Evolutionary conservation across 2,888 invertebrate genomes (phyloP).

Genomic region (Phyto melanocephala): DNA sequence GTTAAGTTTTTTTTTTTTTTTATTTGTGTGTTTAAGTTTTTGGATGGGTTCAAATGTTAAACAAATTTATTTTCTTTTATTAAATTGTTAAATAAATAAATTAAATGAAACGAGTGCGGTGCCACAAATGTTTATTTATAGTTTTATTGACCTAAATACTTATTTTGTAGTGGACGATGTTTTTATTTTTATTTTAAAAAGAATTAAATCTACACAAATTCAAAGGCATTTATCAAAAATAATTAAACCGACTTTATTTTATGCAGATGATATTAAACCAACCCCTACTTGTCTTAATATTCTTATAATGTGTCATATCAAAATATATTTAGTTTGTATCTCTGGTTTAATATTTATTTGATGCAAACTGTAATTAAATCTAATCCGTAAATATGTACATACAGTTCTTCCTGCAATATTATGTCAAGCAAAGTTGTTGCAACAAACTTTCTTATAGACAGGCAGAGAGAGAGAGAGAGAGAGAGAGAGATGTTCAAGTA

Average conservation of each 20-base stretch:
- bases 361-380: neutral
- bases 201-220: too few relatives aligned
- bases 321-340: neutral
- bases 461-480: neutral
- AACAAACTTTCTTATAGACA: neutral
- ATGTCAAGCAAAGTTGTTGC: neutral
- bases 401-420: constrained; percentile 6
- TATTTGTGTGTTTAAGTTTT: neutral
- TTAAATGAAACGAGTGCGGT: neutral
- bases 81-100: constrained; percentile 1
- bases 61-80: neutral
- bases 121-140: neutral
- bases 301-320: neutral
- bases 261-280: too few relatives aligned
- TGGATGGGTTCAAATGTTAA: neutral
- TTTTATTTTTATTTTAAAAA: too few relatives aligned
- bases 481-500: neutral
- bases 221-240: too few relatives aligned
- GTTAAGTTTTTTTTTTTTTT: neutral
- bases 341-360: neutral
- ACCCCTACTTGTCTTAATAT: neutral
- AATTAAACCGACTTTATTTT: too few relatives aligned
- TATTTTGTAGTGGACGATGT: neutral
- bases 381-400: neutral
- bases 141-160: neutral